Conservation (phyloP, 2,113 vertebrate species). For the Smithornis capensis region DNA sequence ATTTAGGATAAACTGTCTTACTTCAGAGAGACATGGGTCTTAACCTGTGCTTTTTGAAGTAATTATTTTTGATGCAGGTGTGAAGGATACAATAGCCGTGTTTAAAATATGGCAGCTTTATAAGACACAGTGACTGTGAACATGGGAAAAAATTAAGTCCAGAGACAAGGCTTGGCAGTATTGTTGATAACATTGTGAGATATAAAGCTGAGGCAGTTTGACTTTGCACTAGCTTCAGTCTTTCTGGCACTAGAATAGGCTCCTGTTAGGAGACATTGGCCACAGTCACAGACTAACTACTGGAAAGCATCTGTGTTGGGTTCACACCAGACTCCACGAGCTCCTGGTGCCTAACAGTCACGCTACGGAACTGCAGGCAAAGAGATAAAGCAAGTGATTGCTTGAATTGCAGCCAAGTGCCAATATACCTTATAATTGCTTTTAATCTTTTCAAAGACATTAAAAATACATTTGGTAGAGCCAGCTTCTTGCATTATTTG, state of each 20-base stretch:
- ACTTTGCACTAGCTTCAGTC: neutral
- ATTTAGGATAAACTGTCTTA: constrained; percentile 20
- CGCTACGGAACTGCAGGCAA: neutral
- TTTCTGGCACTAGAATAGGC: neutral
- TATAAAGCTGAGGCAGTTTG: neutral
- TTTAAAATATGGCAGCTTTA: neutral
- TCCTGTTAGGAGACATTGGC: neutral
- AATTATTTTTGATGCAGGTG: neutral
- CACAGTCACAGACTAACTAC: neutral
- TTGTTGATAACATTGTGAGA: neutral
- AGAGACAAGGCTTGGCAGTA: neutral
- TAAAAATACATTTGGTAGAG: neutral
- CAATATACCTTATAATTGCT: neutral
- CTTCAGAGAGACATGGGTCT: neutral
- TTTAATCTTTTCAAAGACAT: neutral
- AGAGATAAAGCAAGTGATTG: neutral
- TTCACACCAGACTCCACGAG: neutral
- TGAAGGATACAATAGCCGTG: neutral
- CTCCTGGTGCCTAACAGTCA: neutral
- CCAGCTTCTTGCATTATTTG: neutral
- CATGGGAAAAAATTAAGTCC: neutral
- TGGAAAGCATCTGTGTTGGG: neutral
- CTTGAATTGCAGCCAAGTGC: neutral
- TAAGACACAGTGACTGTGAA: neutral
- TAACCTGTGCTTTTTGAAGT: neutral